phyloP scores from a whole-genome alignment of 2,797 vertebrate genomes.

The Chloroceryle inda region DNA sequence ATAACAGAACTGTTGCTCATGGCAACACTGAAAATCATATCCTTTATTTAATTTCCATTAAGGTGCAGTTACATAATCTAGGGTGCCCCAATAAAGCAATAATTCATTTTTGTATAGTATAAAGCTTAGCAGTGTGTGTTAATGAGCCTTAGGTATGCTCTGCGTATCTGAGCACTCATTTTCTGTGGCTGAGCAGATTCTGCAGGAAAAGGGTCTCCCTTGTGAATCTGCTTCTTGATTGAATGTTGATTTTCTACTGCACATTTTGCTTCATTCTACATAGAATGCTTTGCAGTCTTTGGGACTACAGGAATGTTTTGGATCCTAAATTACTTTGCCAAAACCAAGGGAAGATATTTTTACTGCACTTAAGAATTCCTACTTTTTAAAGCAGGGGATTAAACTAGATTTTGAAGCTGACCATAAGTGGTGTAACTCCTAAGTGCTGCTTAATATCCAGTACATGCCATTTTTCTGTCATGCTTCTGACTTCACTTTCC shows the following conservation, averaged over 20 bases:
- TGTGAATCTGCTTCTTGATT: not conserved
- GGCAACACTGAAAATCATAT: not conserved
- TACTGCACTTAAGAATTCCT: not conserved
- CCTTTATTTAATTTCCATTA: not conserved
- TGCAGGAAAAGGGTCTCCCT: not conserved
- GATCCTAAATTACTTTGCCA: not conserved
- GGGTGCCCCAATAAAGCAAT: not conserved
- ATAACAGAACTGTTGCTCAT: conserved; percentile 41
- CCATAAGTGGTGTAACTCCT: not conserved
- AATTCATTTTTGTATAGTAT: not conserved
- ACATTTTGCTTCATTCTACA: not conserved
- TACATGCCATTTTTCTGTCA: not conserved
- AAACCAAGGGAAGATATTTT: not conserved
- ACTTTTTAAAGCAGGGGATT: not conserved
- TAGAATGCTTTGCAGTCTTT: not conserved
- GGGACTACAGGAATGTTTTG: not conserved
- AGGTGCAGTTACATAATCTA: not conserved
- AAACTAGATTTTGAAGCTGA: not conserved
- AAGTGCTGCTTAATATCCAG: not conserved
- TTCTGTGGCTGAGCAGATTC: not conserved
- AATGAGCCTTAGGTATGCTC: not conserved
- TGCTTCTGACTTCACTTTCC: not conserved
- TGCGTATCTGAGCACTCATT: not conserved
- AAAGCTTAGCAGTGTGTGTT: not conserved
- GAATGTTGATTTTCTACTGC: not conserved